Evolutionary conservation across 2,113 vertebrate species (phyloP), one percentile per base, ranked within the genome.

Genomic region (Physeter macrocephalus): DNA sequence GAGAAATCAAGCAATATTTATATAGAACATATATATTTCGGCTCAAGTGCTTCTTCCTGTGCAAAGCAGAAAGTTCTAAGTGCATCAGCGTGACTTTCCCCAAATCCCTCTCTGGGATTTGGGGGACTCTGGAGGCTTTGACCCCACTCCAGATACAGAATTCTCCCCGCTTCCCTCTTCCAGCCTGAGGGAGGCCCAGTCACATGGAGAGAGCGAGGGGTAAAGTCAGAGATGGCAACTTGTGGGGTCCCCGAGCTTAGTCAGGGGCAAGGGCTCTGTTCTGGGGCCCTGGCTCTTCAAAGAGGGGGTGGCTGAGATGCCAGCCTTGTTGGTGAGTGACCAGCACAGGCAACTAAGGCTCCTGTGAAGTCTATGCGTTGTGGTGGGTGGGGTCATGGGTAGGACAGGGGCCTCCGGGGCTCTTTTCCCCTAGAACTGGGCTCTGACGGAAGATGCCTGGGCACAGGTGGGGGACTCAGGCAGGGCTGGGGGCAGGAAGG

Each of bases 1-100:
- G 36, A 84, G 74, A 94, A 96, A n/a, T 5, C 29, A 13, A 43
- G 85, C 54, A n/a, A 6, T 57, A n/a, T 84, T 66, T 52, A 39
- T 69, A 71, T 0, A 78, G 93, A 75, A 75, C 7, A 57, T 52
- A 36, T 8, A 23, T 34, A 8, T 7, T 36, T 23, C 0, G 46
- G 95, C 94, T 96, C 49, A 69, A 39, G 74, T 11, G 49, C 31
- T 36, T 78, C 75, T 59, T 43, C 54, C 87, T 87, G 78, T 80
- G 92, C 71, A 49, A 95, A 96, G 95, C 95, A 61, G 86, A 83
- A 86, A 64, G 17, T 84, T 78, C 72, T 90, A 80, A 62, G 69
- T 20, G 59, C 31, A 59, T 34, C 59, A 41, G 64, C 1, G 2
- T 92, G 90, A 71, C 66, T 54, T 71, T 71, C 61, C 39, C 69